These are phyloP conservation scores for Machaerirhynchus nigripectus DNA, from an alignment of 2,113 vertebrate species.

Conservation along the genomic window DNA sequence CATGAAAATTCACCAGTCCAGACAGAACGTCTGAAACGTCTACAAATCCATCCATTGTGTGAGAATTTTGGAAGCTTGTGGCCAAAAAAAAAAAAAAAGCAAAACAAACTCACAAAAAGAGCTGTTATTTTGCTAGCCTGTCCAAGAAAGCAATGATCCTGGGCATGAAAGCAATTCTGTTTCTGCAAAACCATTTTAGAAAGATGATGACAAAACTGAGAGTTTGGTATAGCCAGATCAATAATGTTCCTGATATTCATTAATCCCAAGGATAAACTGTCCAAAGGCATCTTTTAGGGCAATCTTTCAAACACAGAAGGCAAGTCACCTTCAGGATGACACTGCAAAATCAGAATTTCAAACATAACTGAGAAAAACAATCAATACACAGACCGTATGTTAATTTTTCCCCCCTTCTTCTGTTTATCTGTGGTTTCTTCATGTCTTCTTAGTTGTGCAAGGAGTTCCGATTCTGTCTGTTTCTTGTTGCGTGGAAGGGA, in stretches of 20 bases:
- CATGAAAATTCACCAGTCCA: constrained; percentile 52
- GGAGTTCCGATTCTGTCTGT: constrained; percentile 82
- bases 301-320: not conserved
- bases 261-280: not conserved
- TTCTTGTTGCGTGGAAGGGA: constrained; percentile 74
- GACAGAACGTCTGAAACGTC: constrained; percentile 32
- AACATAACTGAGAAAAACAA: not conserved
- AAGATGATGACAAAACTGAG: not conserved
- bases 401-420: constrained; percentile 52
- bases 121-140: not conserved
- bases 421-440: constrained; percentile 75
- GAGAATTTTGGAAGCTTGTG: not conserved
- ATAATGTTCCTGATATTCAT: not conserved
- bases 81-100: not conserved
- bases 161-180: not conserved
- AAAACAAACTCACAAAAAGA: not conserved
- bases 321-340: not conserved
- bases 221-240: not conserved
- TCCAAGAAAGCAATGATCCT: constrained; percentile 15
- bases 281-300: not conserved
- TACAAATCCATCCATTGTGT: constrained; percentile 30
- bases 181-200: constrained; percentile 33
- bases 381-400: constrained; percentile 76
- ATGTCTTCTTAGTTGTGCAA: constrained; percentile 79
- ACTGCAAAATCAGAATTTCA: not conserved